Evolutionary conservation across 2,797 vertebrate genomes (phyloP), one percentile per base, ranked within the genome.

Genomic region (Coregonus ussuriensis): DNA sequence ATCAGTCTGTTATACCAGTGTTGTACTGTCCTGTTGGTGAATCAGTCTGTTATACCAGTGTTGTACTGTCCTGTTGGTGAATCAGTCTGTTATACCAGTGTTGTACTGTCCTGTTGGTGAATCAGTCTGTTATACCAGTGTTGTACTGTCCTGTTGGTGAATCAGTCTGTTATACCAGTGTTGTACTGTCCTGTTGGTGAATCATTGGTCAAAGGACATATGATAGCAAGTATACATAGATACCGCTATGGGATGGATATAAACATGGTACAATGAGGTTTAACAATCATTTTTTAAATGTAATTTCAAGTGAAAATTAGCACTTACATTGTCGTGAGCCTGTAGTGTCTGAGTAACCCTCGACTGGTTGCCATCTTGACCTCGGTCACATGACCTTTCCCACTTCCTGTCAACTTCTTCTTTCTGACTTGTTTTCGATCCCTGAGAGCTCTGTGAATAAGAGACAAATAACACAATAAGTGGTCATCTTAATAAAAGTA

Each of bases 261-360:
- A 62, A 35, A 56, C 29, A 54, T 21, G 4, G 21, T 51, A 16
- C 13, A 37, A 63, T 14, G n/a, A n/a, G n/a, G 7, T 6, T 21
- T 18, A 11, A 6, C 6, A 6, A 21, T 62, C 2, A 11, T 47
- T 47, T 3, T 0, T 3, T 9, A 25, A 54, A 56, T 1, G 4
- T n/a, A 18, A n/a, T 0, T 18, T 56, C 6, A 59, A 62, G 71
- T n/a, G 14, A 53, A 47, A 1, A 52, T 25, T 1, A 5, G 74
- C 16, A 82, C 96, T 95, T 89, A 97, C 97, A 83, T 91, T 95
- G 88, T 95, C 93, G 81, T 92, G 93, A 82, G 93, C 91, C 85
- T 96, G 95, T 88, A 97, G 94, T 83, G 94, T 95, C 85, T 95
- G 95, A 16, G 95, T 95, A 35, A 95, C 93, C 77, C 92, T 96